Base-by-base conservation (phyloP, 2,797 vertebrate species). In the Protosalanx chinensis region DNA sequence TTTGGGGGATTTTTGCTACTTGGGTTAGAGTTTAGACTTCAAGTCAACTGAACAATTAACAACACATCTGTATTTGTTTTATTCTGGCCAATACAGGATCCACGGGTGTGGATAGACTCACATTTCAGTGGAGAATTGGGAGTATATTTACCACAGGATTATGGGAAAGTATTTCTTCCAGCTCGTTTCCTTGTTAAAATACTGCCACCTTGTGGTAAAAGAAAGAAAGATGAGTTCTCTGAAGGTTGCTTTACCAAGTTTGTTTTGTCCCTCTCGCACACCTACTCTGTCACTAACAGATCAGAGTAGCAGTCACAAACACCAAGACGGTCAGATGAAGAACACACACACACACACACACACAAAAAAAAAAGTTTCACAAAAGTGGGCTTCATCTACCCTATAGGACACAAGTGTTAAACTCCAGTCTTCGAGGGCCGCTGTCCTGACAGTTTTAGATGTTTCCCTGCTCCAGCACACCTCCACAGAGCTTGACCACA, bases 191-290 rank as follows among this genome's bases (percentile, higher is more conserved):
- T 51, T 80, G 66, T 72, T 70, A 32, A 23, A 63, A 72, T n/a
- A 58, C 71, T 80, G 87, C 85, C 86, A 73, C 75, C 86, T 79
- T 66, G 82, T 84, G 87, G 85, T 12, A 29, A 8, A 56, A 63
- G 5, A 32, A 7, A 53, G 7, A 27, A 20, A 29, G 7, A 46
- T 10, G 41, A 46, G 10, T 46, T 46, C 2, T 12, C 41, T 46
- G 41, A 46, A 41, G 37, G 37, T 41, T 41, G 6, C 1, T 41
- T 7, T 8, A 41, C 37, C 37, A 41, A 41, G 7, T 41, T 41
- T 1, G 6, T 41, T 41, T 41, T 10, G 37, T 10, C 37, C 37
- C 37, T 41, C 10, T 2, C 37, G 8, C 37, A 8, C 37, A 41
- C 37, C 37, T 10, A 8, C 37, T 10, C 37, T 41, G 30, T n/a